These are phyloP conservation scores for Malacoraja senta DNA, from an alignment of 2,797 vertebrate genomes.

Conservation along the genomic window DNA sequence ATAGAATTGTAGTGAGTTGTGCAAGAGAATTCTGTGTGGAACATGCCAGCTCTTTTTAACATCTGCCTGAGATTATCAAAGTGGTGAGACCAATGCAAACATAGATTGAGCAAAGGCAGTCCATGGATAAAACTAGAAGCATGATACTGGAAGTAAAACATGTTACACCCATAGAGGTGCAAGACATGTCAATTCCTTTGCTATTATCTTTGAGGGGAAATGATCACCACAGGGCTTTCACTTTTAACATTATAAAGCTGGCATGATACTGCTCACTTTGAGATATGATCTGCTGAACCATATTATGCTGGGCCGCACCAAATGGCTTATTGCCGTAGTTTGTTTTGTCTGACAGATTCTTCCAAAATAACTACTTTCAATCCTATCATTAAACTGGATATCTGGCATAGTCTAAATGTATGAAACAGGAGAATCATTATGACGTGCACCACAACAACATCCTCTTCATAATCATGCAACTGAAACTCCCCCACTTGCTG, in stretches of 20 bases:
- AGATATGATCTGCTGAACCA: neutral
- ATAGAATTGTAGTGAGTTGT: neutral
- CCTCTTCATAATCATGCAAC: too few relatives aligned
- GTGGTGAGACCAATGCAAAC: too few relatives aligned
- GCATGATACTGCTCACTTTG: neutral
- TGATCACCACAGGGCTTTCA: neutral
- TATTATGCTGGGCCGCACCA: neutral
- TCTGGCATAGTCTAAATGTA: too few relatives aligned
- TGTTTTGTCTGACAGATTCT: neutral
- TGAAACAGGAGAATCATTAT: too few relatives aligned
- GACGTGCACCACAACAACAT: too few relatives aligned
- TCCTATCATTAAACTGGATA: neutral
- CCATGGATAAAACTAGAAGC: too few relatives aligned
- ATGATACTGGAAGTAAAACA: too few relatives aligned
- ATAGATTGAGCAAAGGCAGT: too few relatives aligned
- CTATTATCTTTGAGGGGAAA: neutral
- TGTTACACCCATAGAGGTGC: neutral
- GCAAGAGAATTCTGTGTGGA: neutral
- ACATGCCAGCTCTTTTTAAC: neutral
- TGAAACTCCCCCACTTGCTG: too few relatives aligned
- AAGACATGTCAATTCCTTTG: neutral
- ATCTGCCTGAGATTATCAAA: neutral
- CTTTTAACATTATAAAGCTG: neutral
- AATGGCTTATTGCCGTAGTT: neutral
- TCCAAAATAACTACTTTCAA: neutral